Evolutionary conservation across 2,113 vertebrate species (phyloP).

Genomic region (Anolis carolinensis): DNA sequence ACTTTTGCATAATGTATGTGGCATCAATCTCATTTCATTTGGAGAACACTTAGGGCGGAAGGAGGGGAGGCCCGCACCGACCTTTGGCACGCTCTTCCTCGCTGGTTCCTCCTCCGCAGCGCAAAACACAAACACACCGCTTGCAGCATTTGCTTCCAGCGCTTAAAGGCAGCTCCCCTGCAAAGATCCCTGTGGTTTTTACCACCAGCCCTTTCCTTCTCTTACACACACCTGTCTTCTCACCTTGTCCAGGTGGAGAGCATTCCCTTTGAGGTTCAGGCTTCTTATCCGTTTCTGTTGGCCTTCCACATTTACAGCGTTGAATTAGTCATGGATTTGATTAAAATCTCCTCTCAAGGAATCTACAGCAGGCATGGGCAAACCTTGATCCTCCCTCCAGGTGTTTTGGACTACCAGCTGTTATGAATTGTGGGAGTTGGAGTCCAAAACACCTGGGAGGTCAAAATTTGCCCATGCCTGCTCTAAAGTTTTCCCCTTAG

Average conservation of each 20-base stretch:
- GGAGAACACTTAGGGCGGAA: constrained; percentile 42
- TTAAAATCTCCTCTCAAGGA: too few relatives aligned
- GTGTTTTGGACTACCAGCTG: too few relatives aligned
- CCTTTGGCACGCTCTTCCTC: neutral
- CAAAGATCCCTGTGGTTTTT: neutral
- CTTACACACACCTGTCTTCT: rapidly evolving
- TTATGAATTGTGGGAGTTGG: too few relatives aligned
- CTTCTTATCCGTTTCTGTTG: neutral
- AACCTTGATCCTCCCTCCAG: too few relatives aligned
- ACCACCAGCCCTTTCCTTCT: neutral
- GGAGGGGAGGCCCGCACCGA: neutral
- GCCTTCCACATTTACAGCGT: neutral
- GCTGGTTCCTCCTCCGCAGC: constrained; percentile 3
- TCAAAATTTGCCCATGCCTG: too few relatives aligned
- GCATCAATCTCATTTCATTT: constrained; percentile 55
- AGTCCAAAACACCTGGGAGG: too few relatives aligned
- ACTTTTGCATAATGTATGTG: constrained; percentile 65
- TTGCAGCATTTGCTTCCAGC: constrained; percentile 42
- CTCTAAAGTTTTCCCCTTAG: too few relatives aligned
- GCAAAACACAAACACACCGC: constrained; percentile 15
- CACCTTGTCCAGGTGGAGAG: neutral
- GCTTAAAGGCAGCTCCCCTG: constrained; percentile 11
- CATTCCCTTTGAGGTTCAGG: neutral
- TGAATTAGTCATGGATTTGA: too few relatives aligned
- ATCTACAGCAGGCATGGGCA: too few relatives aligned